phyloP scores from a whole-genome alignment of 1,140 invertebrate genomes.

The Leptinotarsa defecta region DNA sequence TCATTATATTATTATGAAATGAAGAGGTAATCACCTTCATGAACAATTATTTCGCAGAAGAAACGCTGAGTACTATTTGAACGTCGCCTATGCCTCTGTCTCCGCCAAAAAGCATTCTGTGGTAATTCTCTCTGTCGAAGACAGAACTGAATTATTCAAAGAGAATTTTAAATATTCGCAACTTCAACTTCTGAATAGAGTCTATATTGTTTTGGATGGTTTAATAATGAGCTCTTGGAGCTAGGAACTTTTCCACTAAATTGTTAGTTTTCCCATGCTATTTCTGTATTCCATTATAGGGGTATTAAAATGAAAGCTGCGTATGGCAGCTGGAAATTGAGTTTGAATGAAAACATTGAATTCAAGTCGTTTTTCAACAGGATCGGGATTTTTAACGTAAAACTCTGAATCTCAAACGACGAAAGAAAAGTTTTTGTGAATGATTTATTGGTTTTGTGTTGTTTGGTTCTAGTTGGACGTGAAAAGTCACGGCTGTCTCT shows the following conservation, averaged over 20 bases:
- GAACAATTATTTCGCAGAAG: too few relatives aligned
- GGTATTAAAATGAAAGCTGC: neutral
- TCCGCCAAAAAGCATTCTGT: neutral
- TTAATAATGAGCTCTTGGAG: neutral
- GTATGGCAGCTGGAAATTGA: neutral
- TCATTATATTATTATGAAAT: too few relatives aligned
- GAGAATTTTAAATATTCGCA: constrained; percentile 13
- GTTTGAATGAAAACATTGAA: too few relatives aligned
- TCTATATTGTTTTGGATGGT: constrained; percentile 8
- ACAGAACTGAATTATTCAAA: neutral
- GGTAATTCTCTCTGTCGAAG: neutral
- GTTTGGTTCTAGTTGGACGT: too few relatives aligned
- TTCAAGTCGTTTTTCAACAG: too few relatives aligned
- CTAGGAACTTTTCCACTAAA: neutral
- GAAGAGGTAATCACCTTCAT: too few relatives aligned
- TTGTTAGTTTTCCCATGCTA: neutral
- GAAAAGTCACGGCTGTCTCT: too few relatives aligned
- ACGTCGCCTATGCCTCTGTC: neutral
- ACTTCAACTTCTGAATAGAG: constrained; percentile 3
- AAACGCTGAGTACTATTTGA: too few relatives aligned
- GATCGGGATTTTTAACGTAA: too few relatives aligned
- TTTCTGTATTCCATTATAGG: neutral
- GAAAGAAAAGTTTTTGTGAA: too few relatives aligned
- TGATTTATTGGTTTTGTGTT: too few relatives aligned
- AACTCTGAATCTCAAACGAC: too few relatives aligned